phyloP scores from a whole-genome alignment of 1,140 invertebrate genomes.

The Scaptomyza graminum region DNA sequence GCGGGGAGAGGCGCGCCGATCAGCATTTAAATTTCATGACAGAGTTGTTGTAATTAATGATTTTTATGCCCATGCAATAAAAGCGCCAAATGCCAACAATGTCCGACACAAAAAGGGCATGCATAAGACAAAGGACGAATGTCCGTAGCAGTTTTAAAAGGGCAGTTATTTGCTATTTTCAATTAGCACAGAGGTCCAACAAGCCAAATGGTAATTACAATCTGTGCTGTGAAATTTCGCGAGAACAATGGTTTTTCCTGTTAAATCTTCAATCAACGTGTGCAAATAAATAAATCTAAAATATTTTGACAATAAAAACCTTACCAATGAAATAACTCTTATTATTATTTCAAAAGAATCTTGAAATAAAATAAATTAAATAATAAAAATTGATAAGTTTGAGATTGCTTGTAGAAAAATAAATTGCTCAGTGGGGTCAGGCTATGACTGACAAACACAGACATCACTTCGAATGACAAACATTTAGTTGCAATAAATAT shows the following conservation, averaged over 20 bases:
- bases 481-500: neutral
- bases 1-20: slow-evolving; percentile 2
- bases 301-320: too few species aligned
- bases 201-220: neutral
- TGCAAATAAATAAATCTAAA: too few species aligned
- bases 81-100: slow-evolving; percentile 48
- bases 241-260: too few species aligned
- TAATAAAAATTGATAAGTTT: too few species aligned
- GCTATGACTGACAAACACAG: neutral
- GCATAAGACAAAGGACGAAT: slow-evolving; percentile 11
- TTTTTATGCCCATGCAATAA: slow-evolving; percentile 75
- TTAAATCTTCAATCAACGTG: too few species aligned
- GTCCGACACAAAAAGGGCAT: neutral
- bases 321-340: too few species aligned
- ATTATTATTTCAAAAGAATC: too few species aligned
- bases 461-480: neutral
- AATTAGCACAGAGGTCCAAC: slow-evolving; percentile 28
- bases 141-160: slow-evolving; percentile 23
- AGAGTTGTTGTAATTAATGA: slow-evolving; percentile 78
- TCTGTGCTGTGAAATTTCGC: neutral
- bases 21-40: slow-evolving; percentile 77
- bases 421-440: too few species aligned
- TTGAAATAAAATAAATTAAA: too few species aligned
- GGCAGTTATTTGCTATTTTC: slow-evolving; percentile 30
- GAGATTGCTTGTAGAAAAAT: too few species aligned